Evolutionary conservation across 2,113 vertebrate genomes (phyloP), one percentile per base, ranked within the genome.

Genomic region (Phocoena phocoena): DNA sequence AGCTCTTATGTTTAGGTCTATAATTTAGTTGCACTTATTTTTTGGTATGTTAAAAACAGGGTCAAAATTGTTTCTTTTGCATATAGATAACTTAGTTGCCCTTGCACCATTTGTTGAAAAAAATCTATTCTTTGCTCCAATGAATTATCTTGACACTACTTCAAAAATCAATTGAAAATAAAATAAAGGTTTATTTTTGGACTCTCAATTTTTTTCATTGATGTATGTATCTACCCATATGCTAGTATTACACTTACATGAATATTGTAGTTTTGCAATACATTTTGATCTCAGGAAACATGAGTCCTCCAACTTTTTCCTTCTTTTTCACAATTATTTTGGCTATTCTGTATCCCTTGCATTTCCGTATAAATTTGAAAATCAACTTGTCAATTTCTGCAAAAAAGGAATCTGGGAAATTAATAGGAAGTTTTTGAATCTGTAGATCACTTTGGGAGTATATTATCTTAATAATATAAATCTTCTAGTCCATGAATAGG

Each of bases 311-410:
- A 73, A 68, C 3, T 62, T 41, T 70, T 3, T 50, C 5, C 15
- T 41, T 38, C 6, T 7, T 31, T 38, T 47, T 65, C 44, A 83
- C 2, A 0, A 17, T 44, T 47, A 70, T 73, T 55, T 91, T 83
- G n/a, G 12, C 17, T 84, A 60, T 84, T 65, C 44, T 92, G 20
- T 73, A 5, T 31, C 28, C 13, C 15, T 67, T 70, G 6, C 13
- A n/a, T 95, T 93, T 85, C 36, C 36, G 47, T 79, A 79, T 77
- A 95, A 80, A 25, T 73, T 44, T 84, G 21, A 95, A 25, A 85
- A 67, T 41, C 15, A 58, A 41, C 2, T 62, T 44, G 9, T 58
- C 33, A 58, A 63, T 85, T 84, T n/a, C 33, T 83, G 4, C 0
- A 70, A 89, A 47, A 74, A 3, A 13, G 53, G 17, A n/a, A 20